Evolutionary conservation across 2,888 invertebrate genomes (phyloP).

Genomic region (Galerucella nymphaeae): DNA sequence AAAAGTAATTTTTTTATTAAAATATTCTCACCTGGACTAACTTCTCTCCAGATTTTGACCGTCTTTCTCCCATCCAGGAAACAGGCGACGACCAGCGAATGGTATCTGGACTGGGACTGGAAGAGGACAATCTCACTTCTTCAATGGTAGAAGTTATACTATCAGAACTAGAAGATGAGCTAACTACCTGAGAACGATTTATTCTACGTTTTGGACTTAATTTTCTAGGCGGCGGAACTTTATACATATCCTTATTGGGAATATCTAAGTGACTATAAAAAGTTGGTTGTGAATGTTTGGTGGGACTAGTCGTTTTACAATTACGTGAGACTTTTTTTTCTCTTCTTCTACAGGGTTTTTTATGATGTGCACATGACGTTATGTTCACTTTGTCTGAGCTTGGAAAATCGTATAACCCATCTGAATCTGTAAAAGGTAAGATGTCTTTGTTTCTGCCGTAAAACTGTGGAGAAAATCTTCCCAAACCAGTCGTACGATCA

Average conservation of each 20-base stretch:
- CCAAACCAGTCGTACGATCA: constrained; percentile 74
- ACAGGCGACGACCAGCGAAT: constrained; percentile 62
- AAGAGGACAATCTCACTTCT: constrained; percentile 62
- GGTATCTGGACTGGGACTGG: constrained; percentile 65
- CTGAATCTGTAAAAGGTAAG: constrained; percentile 81
- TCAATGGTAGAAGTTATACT: constrained; percentile 69
- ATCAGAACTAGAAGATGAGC: constrained; percentile 72
- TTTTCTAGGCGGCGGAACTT: constrained; percentile 65
- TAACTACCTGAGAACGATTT: constrained; percentile 68
- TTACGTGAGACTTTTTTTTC: constrained; percentile 67
- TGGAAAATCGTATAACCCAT: constrained; percentile 83
- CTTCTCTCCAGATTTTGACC: constrained; percentile 55
- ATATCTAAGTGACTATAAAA: constrained; percentile 74
- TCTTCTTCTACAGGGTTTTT: constrained; percentile 73
- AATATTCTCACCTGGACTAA: constrained; percentile 24
- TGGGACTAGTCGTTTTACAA: constrained; percentile 68
- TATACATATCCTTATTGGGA: constrained; percentile 64
- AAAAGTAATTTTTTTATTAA: background rate
- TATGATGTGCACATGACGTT: constrained; percentile 65
- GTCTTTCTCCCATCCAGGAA: constrained; percentile 61
- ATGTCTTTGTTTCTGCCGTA: constrained; percentile 73
- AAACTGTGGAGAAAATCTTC: constrained; percentile 78
- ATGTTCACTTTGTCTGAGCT: constrained; percentile 75
- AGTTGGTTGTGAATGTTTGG: constrained; percentile 61
- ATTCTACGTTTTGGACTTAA: constrained; percentile 71